Evolutionary conservation across 2,888 invertebrate genomes (phyloP).

Genomic region (Metallyticus violacea): DNA sequence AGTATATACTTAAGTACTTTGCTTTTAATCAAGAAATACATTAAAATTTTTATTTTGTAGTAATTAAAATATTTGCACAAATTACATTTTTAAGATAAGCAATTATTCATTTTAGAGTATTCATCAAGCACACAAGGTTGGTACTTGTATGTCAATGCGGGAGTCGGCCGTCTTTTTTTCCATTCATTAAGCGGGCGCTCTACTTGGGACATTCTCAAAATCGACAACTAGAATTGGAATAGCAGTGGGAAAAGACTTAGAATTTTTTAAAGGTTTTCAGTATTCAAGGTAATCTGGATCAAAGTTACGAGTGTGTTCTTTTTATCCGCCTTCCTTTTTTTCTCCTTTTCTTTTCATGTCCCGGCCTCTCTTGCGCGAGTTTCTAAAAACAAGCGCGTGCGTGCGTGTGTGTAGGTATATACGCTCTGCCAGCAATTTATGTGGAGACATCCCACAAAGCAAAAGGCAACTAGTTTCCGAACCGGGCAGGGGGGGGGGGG

Average conservation of each 20-base stretch:
- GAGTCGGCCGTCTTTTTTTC: no score
- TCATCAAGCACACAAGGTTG: no score
- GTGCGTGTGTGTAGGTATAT: neutral
- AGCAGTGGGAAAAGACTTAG: neutral
- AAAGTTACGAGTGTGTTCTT: neutral
- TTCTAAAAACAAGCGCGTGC: neutral
- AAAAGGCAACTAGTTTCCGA: neutral
- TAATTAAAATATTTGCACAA: no score
- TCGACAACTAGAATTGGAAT: slow-evolving; percentile 6
- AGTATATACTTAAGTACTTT: no score
- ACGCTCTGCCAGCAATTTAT: slow-evolving; percentile 1
- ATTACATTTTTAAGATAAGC: no score
- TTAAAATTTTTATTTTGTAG: no score
- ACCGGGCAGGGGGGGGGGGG: neutral
- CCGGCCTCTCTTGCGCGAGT: neutral
- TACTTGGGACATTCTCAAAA: neutral
- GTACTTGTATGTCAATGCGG: no score
- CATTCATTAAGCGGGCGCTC: no score
- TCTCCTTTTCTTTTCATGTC: neutral
- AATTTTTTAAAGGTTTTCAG: neutral
- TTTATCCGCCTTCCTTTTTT: neutral
- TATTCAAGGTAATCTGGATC: slow-evolving; percentile 18
- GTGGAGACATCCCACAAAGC: neutral
- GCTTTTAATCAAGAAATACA: no score
- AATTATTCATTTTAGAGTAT: no score